phyloP scores from a whole-genome alignment of 2,888 invertebrate species.

The Tenthredo mesomela region DNA sequence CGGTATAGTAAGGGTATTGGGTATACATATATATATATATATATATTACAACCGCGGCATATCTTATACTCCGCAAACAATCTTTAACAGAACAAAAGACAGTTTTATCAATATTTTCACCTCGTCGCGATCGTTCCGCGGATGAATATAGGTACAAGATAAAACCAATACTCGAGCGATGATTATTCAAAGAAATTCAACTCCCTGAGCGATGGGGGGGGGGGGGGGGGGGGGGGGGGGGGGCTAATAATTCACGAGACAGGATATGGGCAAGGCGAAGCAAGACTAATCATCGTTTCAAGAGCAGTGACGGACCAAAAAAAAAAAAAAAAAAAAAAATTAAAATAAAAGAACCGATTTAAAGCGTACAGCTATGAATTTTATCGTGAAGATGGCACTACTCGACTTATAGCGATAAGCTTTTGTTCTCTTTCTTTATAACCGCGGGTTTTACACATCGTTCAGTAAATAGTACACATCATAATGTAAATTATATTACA shows the following conservation, averaged over 20 bases:
- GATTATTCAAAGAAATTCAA: background rate
- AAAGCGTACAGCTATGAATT: background rate
- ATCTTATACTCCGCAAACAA: slow-evolving; percentile 14
- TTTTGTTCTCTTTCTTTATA: slow-evolving; percentile 5
- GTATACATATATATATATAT: background rate
- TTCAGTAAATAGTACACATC: background rate
- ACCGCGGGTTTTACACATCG: background rate
- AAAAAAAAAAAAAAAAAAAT: background rate
- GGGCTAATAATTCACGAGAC: background rate
- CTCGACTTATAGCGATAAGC: background rate
- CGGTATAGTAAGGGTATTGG: background rate
- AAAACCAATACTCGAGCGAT: background rate
- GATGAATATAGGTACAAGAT: slow-evolving; percentile 35
- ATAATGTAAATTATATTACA: background rate
- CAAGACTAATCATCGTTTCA: background rate
- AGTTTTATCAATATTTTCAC: slow-evolving; percentile 42
- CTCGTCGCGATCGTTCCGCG: slow-evolving; percentile 13
- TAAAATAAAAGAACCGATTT: background rate
- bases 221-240: too few species aligned
- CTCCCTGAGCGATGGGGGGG: background rate
- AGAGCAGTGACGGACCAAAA: background rate
- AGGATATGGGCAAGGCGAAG: background rate
- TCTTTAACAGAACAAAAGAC: slow-evolving; percentile 40
- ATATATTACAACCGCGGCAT: background rate
- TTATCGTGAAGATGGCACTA: slow-evolving; percentile 38